These are phyloP conservation scores for Helogale parvula DNA, from an alignment of 2,113 vertebrate genomes.

Conservation along the genomic window DNA sequence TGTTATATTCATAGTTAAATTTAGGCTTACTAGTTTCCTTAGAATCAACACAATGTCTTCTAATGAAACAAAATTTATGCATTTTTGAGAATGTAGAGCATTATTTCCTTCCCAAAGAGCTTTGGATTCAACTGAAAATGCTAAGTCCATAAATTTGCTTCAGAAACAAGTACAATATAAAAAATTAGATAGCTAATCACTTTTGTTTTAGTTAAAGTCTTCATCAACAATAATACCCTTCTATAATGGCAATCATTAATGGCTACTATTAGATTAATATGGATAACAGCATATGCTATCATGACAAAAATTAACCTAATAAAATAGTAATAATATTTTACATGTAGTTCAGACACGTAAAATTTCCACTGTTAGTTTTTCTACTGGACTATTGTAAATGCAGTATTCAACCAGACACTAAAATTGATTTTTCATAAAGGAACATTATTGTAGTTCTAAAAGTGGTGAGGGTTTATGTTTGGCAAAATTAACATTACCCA, in stretches of 20 bases:
- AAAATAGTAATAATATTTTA: slow-evolving; percentile 8
- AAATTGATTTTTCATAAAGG: neutral
- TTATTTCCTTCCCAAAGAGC: neutral
- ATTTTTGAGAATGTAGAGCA: neutral
- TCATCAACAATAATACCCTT: neutral
- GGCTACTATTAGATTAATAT: neutral
- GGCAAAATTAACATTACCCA: neutral
- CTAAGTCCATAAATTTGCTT: slow-evolving; percentile 11
- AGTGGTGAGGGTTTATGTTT: neutral
- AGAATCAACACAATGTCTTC: neutral
- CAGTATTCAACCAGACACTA: slow-evolving; percentile 17
- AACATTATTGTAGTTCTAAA: neutral
- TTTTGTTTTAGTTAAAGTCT: neutral
- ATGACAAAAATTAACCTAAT: neutral
- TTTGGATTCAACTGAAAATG: neutral
- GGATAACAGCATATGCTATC: neutral
- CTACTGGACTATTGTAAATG: neutral
- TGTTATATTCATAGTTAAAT: neutral
- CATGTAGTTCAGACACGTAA: neutral
- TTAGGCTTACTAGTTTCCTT: slow-evolving; percentile 1
- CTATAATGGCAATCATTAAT: neutral
- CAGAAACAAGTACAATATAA: slow-evolving; percentile 21
- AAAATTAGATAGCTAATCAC: neutral
- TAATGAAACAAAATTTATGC: neutral
- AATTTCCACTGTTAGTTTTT: neutral